Percentiles rank a stretch among this genome's conserved stretches.
These are phyloP conservation scores for Oreamnos americanus DNA, from an alignment of 2,113 vertebrate genomes.

Conservation along the genomic window DNA sequence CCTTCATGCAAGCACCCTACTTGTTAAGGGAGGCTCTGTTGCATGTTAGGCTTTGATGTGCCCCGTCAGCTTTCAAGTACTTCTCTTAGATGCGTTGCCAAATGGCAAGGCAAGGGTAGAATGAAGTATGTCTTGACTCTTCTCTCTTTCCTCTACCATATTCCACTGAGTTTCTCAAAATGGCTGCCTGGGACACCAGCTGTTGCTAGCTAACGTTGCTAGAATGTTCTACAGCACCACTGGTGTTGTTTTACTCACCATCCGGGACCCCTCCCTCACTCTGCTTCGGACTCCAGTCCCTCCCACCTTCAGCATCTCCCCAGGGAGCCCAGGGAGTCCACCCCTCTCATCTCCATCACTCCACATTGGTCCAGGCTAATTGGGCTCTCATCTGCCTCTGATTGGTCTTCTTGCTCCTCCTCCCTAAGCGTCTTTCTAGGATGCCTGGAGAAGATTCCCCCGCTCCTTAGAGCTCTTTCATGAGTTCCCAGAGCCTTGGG, in stretches of 20 bases:
- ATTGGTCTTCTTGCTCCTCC: no score
- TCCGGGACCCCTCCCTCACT: rapidly evolving
- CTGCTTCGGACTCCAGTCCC: not conserved
- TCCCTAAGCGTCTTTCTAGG: not conserved
- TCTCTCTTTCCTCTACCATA: not conserved
- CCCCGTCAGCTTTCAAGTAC: rapidly evolving
- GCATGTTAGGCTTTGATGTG: not conserved
- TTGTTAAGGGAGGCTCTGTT: rapidly evolving
- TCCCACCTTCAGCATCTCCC: no score
- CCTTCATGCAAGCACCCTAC: rapidly evolving
- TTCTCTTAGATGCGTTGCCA: not conserved
- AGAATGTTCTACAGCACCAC: rapidly evolving
- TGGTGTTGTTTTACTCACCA: rapidly evolving
- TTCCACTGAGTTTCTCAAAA: not conserved
- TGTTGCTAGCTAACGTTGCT: no score
- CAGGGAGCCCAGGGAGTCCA: rapidly evolving
- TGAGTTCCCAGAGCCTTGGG: not conserved
- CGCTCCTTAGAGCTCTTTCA: not conserved
- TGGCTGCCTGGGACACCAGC: not conserved
- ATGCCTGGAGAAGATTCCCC: not conserved
- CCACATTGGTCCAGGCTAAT: rapidly evolving
- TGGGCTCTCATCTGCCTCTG: not conserved
- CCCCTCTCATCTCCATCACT: rapidly evolving
- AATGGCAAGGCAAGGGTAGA: not conserved
- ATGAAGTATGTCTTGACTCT: not conserved